These are phyloP conservation scores for Diceros bicornis DNA, from an alignment of 2,797 vertebrate genomes.

Conservation along the genomic window DNA sequence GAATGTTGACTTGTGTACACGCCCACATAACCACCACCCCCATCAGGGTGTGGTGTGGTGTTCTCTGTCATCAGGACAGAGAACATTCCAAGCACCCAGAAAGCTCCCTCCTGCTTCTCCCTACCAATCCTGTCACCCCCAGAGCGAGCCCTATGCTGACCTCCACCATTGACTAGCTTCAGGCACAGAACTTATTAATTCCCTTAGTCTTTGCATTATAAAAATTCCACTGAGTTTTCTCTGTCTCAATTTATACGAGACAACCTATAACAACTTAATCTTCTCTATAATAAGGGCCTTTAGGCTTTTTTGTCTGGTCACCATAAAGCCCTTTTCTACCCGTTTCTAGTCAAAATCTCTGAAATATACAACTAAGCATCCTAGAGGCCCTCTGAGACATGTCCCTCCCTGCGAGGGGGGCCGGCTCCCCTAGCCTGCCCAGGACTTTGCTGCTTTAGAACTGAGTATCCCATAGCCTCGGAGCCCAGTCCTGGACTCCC, in stretches of 20 bases:
- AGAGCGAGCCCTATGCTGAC: not conserved
- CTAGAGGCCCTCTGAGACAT: not conserved
- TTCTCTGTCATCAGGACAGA: not conserved
- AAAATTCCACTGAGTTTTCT: not conserved
- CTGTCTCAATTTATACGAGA: not conserved
- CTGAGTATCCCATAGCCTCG: not conserved
- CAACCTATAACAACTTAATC: not conserved
- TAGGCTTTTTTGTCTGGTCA: not conserved
- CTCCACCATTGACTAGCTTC: not conserved
- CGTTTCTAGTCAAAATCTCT: not conserved
- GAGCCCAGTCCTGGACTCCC: not conserved
- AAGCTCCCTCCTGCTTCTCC: not conserved
- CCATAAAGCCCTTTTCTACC: not conserved
- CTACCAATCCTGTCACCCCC: not conserved
- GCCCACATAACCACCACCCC: not conserved
- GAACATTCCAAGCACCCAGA: not conserved
- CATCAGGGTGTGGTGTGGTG: too few relatives aligned
- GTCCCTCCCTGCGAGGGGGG: not conserved
- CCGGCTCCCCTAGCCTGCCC: not conserved
- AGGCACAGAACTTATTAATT: not conserved
- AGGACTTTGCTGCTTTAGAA: not conserved
- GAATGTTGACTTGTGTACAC: not conserved
- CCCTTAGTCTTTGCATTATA: not conserved
- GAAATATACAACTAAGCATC: not conserved
- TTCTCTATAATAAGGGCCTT: not conserved